Percentiles rank a stretch among this genome's conserved stretches.
These are phyloP conservation scores for Crepidodera aurea DNA, from an alignment of 2,888 invertebrate genomes.

Conservation along the genomic window DNA sequence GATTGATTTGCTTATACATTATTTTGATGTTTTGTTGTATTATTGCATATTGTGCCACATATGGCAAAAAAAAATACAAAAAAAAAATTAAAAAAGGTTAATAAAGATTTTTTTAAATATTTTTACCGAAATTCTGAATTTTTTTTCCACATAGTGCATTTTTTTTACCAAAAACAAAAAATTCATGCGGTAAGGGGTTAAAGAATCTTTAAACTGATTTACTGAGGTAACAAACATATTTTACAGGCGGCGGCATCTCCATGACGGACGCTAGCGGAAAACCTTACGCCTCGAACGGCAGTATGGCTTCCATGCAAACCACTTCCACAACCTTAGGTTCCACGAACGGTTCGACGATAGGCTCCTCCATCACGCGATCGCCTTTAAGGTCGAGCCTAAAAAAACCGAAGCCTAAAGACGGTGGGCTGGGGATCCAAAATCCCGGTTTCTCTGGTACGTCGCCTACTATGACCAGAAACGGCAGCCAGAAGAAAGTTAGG, in stretches of 20 bases:
- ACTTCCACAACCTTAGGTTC: slow-evolving; percentile 72
- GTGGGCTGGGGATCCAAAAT: slow-evolving; percentile 85
- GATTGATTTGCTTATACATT: no score
- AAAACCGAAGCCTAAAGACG: slow-evolving; percentile 67
- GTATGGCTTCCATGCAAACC: slow-evolving; percentile 77
- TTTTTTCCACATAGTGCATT: no score
- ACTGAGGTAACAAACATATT: no score
- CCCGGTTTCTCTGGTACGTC: slow-evolving; percentile 86
- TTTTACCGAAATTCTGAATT: no score
- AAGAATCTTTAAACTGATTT: no score
- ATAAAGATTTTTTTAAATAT: no score
- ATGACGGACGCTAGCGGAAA: slow-evolving; percentile 89
- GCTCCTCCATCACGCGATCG: slow-evolving; percentile 64
- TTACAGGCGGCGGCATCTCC: slow-evolving; percentile 66
- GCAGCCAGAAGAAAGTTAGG: slow-evolving; percentile 89
- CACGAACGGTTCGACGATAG: slow-evolving; percentile 65
- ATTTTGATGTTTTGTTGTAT: no score
- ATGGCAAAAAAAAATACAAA: no score
- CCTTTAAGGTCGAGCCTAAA: slow-evolving; percentile 84
- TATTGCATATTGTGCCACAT: no score
- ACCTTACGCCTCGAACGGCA: slow-evolving; percentile 73
- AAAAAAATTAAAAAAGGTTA: no score
- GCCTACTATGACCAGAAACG: slow-evolving; percentile 83
- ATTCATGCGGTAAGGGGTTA: no score
- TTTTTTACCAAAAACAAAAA: no score